Evolutionary conservation across 1,140 invertebrate genomes (phyloP).

Genomic region (Hesperophylax magnus): DNA sequence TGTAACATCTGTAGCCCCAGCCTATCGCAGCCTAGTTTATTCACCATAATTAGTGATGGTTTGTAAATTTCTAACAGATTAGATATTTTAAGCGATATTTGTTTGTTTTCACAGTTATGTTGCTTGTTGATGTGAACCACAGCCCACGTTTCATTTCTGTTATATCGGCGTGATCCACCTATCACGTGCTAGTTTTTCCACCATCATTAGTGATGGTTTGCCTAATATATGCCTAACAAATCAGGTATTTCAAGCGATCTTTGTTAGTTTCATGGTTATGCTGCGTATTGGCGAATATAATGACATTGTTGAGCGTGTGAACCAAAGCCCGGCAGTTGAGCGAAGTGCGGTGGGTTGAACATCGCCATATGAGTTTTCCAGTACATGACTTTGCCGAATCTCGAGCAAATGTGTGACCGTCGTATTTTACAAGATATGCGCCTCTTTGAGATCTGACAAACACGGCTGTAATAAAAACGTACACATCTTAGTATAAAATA

Average conservation of each 20-base stretch:
- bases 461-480: neutral
- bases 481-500: neutral
- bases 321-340: conserved; percentile 59
- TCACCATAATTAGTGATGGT: no score
- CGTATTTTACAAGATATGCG: neutral
- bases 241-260: no score
- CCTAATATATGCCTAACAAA: no score
- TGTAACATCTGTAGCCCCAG: no score
- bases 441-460: conserved; percentile 26
- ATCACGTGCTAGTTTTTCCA: no score
- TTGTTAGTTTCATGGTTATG: conserved; percentile 34
- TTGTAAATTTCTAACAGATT: no score
- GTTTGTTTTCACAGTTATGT: conserved; percentile 34
- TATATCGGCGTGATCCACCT: no score
- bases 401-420: conserved; percentile 18
- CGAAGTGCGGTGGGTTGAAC: conserved; percentile 58
- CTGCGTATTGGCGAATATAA: conserved; percentile 44
- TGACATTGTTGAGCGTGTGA: conserved; percentile 57
- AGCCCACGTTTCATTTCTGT: no score
- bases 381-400: neutral
- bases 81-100: no score
- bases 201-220: no score
- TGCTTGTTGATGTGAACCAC: no score
- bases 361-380: conserved; percentile 58
- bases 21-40: no score